A percentile compares a stretch with the other conserved stretches of the same genome.
These are phyloP conservation scores for Grallaria varia DNA, from an alignment of 2,113 vertebrate species.

Conservation along the genomic window DNA sequence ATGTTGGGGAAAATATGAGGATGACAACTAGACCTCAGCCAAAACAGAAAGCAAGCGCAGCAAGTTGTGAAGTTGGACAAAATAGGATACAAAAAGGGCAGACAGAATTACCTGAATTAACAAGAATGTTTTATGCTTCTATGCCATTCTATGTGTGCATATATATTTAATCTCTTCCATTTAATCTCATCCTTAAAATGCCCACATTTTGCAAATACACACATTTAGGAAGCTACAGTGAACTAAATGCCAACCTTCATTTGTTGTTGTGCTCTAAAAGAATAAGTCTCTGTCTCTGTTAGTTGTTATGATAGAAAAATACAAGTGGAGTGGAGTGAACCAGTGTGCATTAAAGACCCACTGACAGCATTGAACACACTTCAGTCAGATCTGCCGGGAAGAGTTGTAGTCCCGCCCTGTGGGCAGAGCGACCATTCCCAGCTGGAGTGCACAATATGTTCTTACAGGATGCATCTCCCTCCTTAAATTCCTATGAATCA, in stretches of 20 bases:
- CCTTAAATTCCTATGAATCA: not conserved
- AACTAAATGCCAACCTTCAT: not conserved
- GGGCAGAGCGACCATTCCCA: not conserved
- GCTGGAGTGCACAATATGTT: fast-evolving
- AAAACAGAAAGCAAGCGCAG: not conserved
- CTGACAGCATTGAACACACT: not conserved
- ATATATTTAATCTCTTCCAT: not conserved
- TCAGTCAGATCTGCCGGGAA: not conserved
- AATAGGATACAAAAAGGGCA: not conserved
- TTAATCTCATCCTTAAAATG: not conserved
- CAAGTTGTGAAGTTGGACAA: not conserved
- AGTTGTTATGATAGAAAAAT: not conserved
- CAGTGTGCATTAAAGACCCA: not conserved
- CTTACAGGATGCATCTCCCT: not conserved
- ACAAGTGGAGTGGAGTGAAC: not conserved
- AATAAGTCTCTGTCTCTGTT: not conserved
- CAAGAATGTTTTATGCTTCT: not conserved
- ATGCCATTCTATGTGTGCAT: not conserved
- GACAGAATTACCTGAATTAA: not conserved
- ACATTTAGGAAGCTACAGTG: not conserved
- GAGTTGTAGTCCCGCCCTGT: not conserved
- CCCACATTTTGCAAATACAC: not conserved
- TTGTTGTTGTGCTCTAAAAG: not conserved
- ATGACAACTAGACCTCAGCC: not conserved
- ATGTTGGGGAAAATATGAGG: not conserved